Base-by-base conservation (phyloP, 1,140 invertebrate species). In the Atta cephalotes region DNA sequence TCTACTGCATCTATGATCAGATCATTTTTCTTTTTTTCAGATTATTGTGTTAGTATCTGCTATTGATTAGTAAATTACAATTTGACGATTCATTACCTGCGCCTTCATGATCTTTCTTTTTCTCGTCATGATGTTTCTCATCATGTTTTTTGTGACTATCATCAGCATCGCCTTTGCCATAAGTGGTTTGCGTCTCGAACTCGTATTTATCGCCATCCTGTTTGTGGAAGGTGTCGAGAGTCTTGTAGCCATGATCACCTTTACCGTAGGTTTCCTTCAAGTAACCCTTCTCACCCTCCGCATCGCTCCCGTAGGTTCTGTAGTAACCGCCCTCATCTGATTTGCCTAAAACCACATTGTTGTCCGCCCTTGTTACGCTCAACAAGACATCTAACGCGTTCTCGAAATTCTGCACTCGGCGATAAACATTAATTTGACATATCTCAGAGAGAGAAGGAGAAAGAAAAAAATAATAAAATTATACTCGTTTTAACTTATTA, bases 191-290 rank as follows among this genome's bases (percentile, higher is more conserved):
- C 89, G 96, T 96, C 93, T 97, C 96, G 87, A 96, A 97, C 66
- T 96, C 97, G 92, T 97, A 97, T 91, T 96, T 96, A 93, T 97
- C 97, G 3, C 97, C 96, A 25, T 96, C 96, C 92, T 96, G 97
- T 93, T 97, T 97, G 94, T 97, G 97, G 94, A 96, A 97, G 60
- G 96, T 97, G 92, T 97, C 97, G 88, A 96, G 96, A 87, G 96
- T 96, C 92, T 97, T 97, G 95, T 97, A 97, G 0, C 97, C 97
- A 88, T 97, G 96, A 91, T 96, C 96, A 10, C 96, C 97, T 82
- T 97, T 96, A 88, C 96, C 96, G 28, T 96, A 94, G 92, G 95
- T 96, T 91, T 96, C 96, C 87, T 96, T 96, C 58, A 96, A 95
- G 93, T 97, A 97, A 3, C 97, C 97, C 78, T 97, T 96, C 82